Evolutionary conservation across 2,113 vertebrate genomes (phyloP), one percentile per base, ranked within the genome.

Genomic region (Pteronura brasiliensis): DNA sequence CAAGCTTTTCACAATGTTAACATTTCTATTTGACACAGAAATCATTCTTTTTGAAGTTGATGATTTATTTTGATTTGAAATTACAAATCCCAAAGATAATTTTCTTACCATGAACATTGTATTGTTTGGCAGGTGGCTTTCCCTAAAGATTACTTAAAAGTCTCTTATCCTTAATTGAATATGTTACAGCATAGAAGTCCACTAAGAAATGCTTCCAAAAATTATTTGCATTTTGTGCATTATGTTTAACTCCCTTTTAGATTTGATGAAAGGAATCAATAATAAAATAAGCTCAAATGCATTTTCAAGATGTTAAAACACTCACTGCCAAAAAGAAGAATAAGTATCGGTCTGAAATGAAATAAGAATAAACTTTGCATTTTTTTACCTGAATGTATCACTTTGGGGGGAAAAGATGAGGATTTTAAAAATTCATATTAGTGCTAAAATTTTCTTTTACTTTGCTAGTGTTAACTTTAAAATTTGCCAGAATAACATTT

Each of bases 61-160:
- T 97, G 83, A 96, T 96, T 97, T 98, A 96, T 97, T 98, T 96
- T 98, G 77, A 90, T 94, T 97, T 97, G 44, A 97, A 96, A 96
- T 95, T 97, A 76, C 86, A 96, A 98, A 96, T 92, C 76, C 76
- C 74, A 96, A 69, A 96, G 92, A 97, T 96, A 95, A 95, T 95
- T 96, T 96, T 96, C 83, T 96, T 98, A 88, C 74, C 65, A 49
- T 92, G 92, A 94, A 81, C 71, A 90, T 82, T 92, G 67, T 97
- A 25, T 97, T 96, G 76, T 96, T 96, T 97, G 96, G 85, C 95
- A 92, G 13, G 27, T 96, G 34, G 27, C 36, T 93, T 85, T 96
- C 87, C 90, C 71, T 95, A 59, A 91, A 98, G 87, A 89, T 97
- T 96, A 95, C 87, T 97, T 96, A 79, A 80, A 96, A 95, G 47